phyloP scores from a whole-genome alignment of 2,113 vertebrate genomes.

The Tichodroma muraria region DNA sequence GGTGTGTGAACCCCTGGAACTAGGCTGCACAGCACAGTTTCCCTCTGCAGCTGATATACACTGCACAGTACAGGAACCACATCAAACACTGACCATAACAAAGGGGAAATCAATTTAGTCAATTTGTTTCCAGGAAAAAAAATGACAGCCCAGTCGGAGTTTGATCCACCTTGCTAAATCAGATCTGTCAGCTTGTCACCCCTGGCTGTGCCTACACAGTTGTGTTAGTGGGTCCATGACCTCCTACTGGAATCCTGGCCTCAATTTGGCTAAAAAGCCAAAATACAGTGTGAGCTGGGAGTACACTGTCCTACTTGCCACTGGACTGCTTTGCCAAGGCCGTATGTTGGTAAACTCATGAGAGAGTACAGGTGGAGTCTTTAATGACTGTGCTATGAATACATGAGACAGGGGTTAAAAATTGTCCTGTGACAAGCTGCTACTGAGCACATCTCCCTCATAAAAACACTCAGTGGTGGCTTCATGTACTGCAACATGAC shows the following conservation, averaged over 20 bases:
- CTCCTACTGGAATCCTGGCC: neutral
- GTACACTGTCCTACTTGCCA: neutral
- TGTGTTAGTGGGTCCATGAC: neutral
- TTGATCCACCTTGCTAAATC: neutral
- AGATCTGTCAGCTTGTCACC: neutral
- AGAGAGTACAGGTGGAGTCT: neutral
- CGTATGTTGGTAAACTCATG: neutral
- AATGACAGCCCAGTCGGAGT: neutral
- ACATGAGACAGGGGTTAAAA: neutral
- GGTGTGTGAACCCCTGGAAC: neutral
- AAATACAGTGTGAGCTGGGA: neutral
- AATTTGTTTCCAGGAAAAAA: neutral
- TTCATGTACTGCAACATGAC: neutral
- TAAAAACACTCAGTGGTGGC: neutral
- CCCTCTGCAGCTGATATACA: neutral
- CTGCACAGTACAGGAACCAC: neutral
- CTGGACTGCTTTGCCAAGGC: neutral
- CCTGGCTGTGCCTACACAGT: neutral
- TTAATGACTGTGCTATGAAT: neutral
- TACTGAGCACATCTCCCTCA: neutral
- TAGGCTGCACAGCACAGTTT: neutral
- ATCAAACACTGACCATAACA: neutral
- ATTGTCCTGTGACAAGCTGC: neutral
- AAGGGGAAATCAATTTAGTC: neutral
- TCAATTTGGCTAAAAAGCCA: neutral